Base-by-base conservation (phyloP, 2,113 vertebrate species). In the Pachycephala philippinensis region DNA sequence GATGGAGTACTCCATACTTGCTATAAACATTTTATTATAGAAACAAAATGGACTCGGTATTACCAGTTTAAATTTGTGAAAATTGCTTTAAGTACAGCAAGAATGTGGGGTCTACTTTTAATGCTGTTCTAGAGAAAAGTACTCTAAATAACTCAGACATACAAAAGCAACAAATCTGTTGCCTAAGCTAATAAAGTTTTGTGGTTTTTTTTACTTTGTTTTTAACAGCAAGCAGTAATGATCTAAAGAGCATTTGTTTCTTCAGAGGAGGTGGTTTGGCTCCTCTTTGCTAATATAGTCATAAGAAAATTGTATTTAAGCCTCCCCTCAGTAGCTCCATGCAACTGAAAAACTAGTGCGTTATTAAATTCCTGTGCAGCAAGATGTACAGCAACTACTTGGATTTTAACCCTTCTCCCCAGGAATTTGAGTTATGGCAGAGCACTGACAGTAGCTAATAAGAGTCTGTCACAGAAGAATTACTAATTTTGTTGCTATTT, bases 401-500 rank as follows among this genome's bases (percentile, higher is more conserved):
- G 47, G 40, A 39, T 64, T 91, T 91, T 87, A 78, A 71, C 65
- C n/a, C 40, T 84, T 64, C 44, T 89, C 37, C 65, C 15, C n/a
- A 37, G 53, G 28, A 85, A 57, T 60, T 11, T 30, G 17, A 68
- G 13, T 27, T 84, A 53, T 1, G 30, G 59, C 21, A 74, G 28
- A 78, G 47, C 52, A 65, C 28, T 47, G 63, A n/a, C 27, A 89
- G 47, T 19, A 90, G 50, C 71, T 93, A 94, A 11, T 57, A 70
- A 89, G 83, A 81, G 60, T 37, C 68, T 88, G 56, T 7, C 39
- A 30, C 6, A 49, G 23, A 35, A 90, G 31, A 56, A 81, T 93
- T 84, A 60, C 42, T 76, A 54, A 83, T 96, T 88, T 57, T 30
- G 49, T 26, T 80, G 70, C 75, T 85, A 77, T 91, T 94, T 96